phyloP scores from a whole-genome alignment of 2,113 vertebrate genomes.

The Trochalopteron elliotii region DNA sequence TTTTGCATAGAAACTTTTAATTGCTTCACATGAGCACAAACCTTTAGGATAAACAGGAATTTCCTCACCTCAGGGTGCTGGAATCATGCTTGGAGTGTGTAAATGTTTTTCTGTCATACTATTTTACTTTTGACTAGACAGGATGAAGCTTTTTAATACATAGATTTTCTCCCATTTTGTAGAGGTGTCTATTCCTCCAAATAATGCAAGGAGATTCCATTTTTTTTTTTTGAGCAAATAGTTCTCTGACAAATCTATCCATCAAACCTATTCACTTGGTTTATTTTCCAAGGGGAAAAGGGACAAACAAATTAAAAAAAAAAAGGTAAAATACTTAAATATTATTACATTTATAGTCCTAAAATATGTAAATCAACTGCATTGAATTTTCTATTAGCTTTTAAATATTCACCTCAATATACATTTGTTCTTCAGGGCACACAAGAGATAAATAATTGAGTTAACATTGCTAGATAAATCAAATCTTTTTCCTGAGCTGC shows the following conservation, averaged over 20 bases:
- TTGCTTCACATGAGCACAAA: not conserved
- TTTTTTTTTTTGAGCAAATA: not conserved
- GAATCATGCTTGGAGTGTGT: not conserved
- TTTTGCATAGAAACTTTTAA: not conserved
- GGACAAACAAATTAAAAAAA: not conserved
- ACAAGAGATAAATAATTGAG: constrained; percentile 19
- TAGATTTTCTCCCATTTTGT: not conserved
- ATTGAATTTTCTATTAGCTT: constrained; percentile 22
- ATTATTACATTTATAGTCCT: constrained; percentile 29
- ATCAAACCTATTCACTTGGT: not conserved
- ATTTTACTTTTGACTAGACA: not conserved
- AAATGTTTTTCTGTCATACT: not conserved
- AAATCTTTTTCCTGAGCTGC: constrained; percentile 39
- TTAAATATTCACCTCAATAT: constrained; percentile 46
- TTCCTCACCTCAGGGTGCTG: not conserved
- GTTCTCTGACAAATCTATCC: not conserved
- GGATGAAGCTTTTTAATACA: not conserved
- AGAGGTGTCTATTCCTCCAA: not conserved
- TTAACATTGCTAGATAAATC: not conserved
- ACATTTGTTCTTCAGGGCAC: constrained; percentile 46
- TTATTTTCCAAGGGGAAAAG: constrained; percentile 39
- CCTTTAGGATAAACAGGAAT: not conserved
- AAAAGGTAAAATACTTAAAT: constrained; percentile 38
- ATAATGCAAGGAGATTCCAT: not conserved
- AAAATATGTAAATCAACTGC: not conserved